Evolutionary conservation across 2,888 invertebrate species (phyloP).

Genomic region (Polyploca ridens): DNA sequence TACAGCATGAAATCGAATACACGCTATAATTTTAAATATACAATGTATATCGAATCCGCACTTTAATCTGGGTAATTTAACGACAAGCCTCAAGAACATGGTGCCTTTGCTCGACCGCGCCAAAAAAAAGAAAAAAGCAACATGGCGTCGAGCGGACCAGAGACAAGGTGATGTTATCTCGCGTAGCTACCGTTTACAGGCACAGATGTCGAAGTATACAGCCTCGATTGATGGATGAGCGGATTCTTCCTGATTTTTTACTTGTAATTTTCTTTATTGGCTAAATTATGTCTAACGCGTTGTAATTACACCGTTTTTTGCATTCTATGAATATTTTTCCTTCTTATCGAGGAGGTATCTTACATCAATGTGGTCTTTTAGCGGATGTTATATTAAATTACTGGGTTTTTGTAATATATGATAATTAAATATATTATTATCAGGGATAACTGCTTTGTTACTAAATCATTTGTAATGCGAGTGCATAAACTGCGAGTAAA

Average conservation of each 20-base stretch:
- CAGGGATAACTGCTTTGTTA: too few species aligned
- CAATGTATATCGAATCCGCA: slow-evolving; percentile 26
- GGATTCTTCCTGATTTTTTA: slow-evolving; percentile 22
- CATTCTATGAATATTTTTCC: background rate
- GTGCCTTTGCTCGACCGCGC: slow-evolving; percentile 29
- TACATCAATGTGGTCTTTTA: too few species aligned
- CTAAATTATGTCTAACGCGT: background rate
- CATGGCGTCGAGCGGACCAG: slow-evolving; percentile 45
- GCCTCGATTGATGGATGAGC: slow-evolving; percentile 36
- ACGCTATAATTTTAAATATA: slow-evolving; percentile 5
- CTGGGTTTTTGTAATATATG: too few species aligned
- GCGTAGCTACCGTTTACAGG: slow-evolving; percentile 61
- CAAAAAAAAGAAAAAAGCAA: slow-evolving; percentile 39
- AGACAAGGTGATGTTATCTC: slow-evolving; percentile 57
- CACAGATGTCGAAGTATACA: slow-evolving; percentile 32
- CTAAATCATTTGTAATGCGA: too few species aligned
- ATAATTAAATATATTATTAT: too few species aligned
- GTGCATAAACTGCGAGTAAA: too few species aligned
- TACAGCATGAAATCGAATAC: background rate
- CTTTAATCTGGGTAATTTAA: slow-evolving; percentile 46
- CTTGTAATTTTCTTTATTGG: slow-evolving; percentile 14
- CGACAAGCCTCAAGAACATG: slow-evolving; percentile 26
- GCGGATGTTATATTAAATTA: too few species aligned
- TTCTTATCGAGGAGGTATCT: too few species aligned
- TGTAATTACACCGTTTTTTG: background rate